Percentiles rank a stretch among this genome's conserved stretches.
Evolutionary conservation across 2,888 invertebrate species (phyloP).

Genomic region (Hyposoter dolosus): DNA sequence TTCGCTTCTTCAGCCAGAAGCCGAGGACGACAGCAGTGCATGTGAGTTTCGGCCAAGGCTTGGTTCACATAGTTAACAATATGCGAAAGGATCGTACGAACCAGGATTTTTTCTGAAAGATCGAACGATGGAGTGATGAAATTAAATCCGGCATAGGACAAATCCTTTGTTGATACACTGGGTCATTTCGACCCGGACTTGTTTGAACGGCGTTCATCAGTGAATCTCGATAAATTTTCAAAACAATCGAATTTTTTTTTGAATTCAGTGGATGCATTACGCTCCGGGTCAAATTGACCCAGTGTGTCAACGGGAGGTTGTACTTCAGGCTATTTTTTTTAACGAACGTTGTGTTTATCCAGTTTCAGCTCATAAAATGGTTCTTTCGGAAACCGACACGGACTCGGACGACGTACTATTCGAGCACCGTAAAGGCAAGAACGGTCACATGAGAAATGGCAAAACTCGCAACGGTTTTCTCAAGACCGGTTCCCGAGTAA

Average conservation of each 20-base stretch:
- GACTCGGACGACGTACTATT: conserved; percentile 93
- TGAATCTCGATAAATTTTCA: no score
- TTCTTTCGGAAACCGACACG: conserved; percentile 91
- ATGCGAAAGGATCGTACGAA: background rate
- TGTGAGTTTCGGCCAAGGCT: conserved; percentile 85
- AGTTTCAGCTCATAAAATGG: conserved; percentile 87
- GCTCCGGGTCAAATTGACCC: no score
- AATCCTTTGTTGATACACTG: no score
- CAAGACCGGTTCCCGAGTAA: conserved; percentile 86
- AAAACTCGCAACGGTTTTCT: conserved; percentile 86
- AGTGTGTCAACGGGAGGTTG: no score
- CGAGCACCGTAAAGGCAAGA: conserved; percentile 89
- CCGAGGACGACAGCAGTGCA: conserved; percentile 88
- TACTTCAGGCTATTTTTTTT: background rate
- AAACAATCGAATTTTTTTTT: no score
- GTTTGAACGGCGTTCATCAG: no score
- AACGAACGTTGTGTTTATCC: conserved; percentile 56
- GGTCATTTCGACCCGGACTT: no score
- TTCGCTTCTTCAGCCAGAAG: conserved; percentile 89
- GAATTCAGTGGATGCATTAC: no score
- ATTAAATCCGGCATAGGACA: background rate
- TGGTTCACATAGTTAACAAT: conserved; percentile 42
- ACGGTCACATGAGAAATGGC: conserved; percentile 86
- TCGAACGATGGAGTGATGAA: background rate
- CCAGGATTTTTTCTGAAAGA: background rate